Evolutionary conservation across 2,888 invertebrate species (phyloP), one percentile per base, ranked within the genome.

Genomic region (Hoplodrina blanda): DNA sequence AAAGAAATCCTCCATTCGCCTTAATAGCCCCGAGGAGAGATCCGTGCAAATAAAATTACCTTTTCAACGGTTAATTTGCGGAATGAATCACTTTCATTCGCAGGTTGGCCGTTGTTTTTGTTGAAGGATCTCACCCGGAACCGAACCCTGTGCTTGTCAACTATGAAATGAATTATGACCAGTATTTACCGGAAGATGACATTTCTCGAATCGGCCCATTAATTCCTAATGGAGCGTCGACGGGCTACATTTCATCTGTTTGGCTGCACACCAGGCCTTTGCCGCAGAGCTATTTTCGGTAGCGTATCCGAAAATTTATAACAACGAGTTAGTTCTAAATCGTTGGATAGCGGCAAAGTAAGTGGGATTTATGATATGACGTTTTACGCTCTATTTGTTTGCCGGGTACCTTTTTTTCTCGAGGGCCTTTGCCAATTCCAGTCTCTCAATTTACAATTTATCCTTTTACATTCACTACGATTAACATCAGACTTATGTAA

Each of bases 131-230:
- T 69, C 70, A 74, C 46, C 70, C 70, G 61, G 73, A 78, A 85
- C 81, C 80, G 73, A 84, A 82, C 83, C 81, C 82, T 83, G 83
- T 78, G 76, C 78, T 82, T 84, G 89, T 86, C 87, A 82, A 82
- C 83, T 85, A 81, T 73, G 88, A 89, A 91, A 93, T 94, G 92
- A 94, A 90, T 94, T 92, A 94, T 91, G 87, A 86, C 83, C 86
- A 87, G 89, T 94, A 93, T 95, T 94, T 94, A 94, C 94, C 90
- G 92, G 92, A 93, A 94, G 93, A 94, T 94, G 95, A 94, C 95
- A 94, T 94, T 95, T 93, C 94, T 94, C 86, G 93, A 92, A 93
- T 93, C 95, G 95, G 93, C 89, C 94, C 95, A 95, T 95, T 95
- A 93, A 95, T 95, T 95, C 94, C 91, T 95, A 95, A 95, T 95